Evolutionary conservation across 2,113 vertebrate species (phyloP), one percentile per base, ranked within the genome.

Genomic region (Hipposideros armiger): DNA sequence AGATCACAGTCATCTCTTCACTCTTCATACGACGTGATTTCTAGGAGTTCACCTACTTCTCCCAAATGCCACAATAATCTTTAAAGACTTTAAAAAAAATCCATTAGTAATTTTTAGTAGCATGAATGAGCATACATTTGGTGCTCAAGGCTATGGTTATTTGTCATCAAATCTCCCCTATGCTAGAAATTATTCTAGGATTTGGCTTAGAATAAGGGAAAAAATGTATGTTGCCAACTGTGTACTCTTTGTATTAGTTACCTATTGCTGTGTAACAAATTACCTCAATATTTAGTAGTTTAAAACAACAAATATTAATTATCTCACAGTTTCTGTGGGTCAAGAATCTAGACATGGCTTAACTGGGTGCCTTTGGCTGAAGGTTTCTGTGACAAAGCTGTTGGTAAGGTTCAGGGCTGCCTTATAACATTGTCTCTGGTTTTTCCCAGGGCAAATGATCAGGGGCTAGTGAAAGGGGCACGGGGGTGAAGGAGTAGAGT

Each of bases 271-370:
- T 74, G 15, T 88, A 89, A 95, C 56, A 94, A 78, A 78, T 45
- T 22, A 50, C 17, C 24, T n/a, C 42, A n/a, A 89, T 4, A 62
- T 58, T 52, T 30, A 60, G 62, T 36, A 13, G 14, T 56, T 89
- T 80, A 62, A 45, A 82, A 56, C 42, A 92, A 77, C 19, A 87
- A 81, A 50, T 30, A 32, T 45, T 72, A 58, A 45, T 67, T 74
- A 80, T 81, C n/a, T 86, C 73, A 80, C 54, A 45, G n/a, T 45
- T 76, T 90, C 52, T 90, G 58, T 78, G 83, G 91, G 47, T n/a
- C 60, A 81, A 78, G 40, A 91, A 92, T 50, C 28, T 73, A 60
- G n/a, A 36, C 45, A 11, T 11, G 28, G 64, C 17, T 83, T 85
- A 45, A 42, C 3, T 24, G 56, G 28, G 9, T 58, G 28, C 24